Evolutionary conservation across 1,140 invertebrate species (phyloP), one percentile per base, ranked within the genome.

Genomic region (Lepidurus arcticus): DNA sequence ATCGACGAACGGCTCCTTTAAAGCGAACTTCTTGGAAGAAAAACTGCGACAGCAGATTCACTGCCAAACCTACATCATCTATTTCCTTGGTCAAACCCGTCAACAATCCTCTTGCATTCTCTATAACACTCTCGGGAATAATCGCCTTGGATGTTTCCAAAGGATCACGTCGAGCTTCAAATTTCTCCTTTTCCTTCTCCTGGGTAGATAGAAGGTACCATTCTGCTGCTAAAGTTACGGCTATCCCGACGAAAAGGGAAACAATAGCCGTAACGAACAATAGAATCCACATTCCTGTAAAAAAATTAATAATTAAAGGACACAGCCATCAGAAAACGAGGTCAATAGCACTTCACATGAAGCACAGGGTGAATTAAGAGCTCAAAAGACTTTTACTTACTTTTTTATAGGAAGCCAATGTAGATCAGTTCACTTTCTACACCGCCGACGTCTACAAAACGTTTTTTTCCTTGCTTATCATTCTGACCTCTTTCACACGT

Each of bases 21-120:
- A 44, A 78, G 34, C 73, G 78, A n/a, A 74, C 11, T 74, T 78
- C 78, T 24, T 74, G 78, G 78, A 78, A 78, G n/a, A 78, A 78
- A 73, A 74, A 78, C 26, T 78, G 78, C 16, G 75, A 73, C 1
- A 78, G 73, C 21, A 78, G 75, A 45, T 78, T 78, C 21, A 78
- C 73, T 11, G 78, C 78, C 73, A 78, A 74, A 26, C 65, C 16
- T 1, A 74, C 75, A 16, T 78, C 78, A 74, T 78, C 78, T 76
- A 21, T 65, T 65, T 65, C 53, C 53, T 65, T 65, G 21, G 16
- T 21, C 53, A 65, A 65, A 65, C 53, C 53, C 53, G 53, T 65
- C 53, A 65, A 11, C 21, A 65, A 65, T 0, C 53, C 53, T 65
- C 53, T 65, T 10, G 53, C 53, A 65, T 21, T 65, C 21, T 65